Conservation (phyloP, 1,140 invertebrate species). For the Drosophila willistoni region DNA sequence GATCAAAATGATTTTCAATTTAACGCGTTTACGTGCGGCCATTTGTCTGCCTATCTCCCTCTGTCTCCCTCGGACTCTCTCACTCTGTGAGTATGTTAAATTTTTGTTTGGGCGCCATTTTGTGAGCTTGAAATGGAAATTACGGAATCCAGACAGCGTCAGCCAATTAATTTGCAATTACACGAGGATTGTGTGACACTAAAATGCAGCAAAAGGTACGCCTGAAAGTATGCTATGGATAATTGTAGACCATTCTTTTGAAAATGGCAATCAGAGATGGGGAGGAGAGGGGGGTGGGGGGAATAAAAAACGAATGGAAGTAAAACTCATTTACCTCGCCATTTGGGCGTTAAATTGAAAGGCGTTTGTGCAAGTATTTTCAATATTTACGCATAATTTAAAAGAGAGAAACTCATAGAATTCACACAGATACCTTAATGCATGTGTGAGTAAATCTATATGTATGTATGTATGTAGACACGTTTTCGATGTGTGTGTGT, state of each 20-base stretch:
- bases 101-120: slow-evolving; percentile 13
- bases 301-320: neutral
- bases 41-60: slow-evolving; percentile 60
- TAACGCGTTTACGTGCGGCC: slow-evolving; percentile 77
- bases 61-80: slow-evolving; percentile 13
- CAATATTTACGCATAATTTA: slow-evolving; percentile 78
- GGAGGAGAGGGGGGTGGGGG: too few species aligned
- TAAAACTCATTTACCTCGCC: slow-evolving; percentile 53
- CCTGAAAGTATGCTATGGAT: slow-evolving; percentile 51
- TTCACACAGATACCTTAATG: slow-evolving; percentile 6
- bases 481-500: slow-evolving; percentile 3
- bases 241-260: neutral
- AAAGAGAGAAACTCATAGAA: slow-evolving; percentile 22
- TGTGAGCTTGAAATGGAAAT: slow-evolving; percentile 50
- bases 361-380: slow-evolving; percentile 74
- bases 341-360: slow-evolving; percentile 62
- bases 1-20: slow-evolving; percentile 82
- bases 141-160: slow-evolving; percentile 21
- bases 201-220: slow-evolving; percentile 22
- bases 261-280: neutral
- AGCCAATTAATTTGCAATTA: slow-evolving; percentile 73
- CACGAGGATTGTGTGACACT: slow-evolving; percentile 30
- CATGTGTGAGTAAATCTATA: neutral
- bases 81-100: neutral
- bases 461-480: too few species aligned